Percentiles rank a stretch among this genome's conserved stretches.
Evolutionary conservation across 2,797 vertebrate species (phyloP).

Genomic region (Phalloptychus januarius): DNA sequence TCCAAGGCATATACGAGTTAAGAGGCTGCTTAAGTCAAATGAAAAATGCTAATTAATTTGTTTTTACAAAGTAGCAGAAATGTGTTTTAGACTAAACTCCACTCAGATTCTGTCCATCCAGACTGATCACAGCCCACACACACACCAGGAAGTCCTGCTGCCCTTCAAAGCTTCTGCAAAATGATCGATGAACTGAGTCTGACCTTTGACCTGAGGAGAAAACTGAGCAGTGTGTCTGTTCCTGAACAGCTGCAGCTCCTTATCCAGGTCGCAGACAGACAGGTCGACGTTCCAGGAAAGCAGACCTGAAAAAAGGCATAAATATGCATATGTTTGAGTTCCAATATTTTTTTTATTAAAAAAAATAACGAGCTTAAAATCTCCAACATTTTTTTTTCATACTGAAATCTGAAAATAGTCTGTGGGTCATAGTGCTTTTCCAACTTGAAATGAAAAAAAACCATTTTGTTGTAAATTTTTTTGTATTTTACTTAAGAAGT

Average conservation of each 20-base stretch:
- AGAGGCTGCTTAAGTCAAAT: too few species aligned
- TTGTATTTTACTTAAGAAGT: too few species aligned
- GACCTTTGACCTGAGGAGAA: conserved; percentile 95
- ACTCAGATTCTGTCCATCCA: not conserved
- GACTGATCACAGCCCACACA: not conserved
- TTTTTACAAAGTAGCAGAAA: not conserved
- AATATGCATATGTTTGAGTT: too few species aligned
- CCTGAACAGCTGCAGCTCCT: conserved; percentile 90
- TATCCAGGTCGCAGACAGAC: conserved; percentile 86
- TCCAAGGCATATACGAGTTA: too few species aligned
- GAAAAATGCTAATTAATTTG: too few species aligned
- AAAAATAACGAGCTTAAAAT: too few species aligned
- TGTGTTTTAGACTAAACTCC: not conserved
- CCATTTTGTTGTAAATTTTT: too few species aligned
- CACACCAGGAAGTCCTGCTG: not conserved
- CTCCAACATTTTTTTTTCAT: too few species aligned
- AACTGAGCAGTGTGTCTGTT: conserved; percentile 92
- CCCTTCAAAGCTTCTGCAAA: not conserved
- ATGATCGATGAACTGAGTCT: conserved; percentile 54
- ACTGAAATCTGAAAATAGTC: too few species aligned
- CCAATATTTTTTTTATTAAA: too few species aligned
- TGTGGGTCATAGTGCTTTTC: too few species aligned
- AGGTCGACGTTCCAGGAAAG: conserved; percentile 88
- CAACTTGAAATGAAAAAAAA: too few species aligned
- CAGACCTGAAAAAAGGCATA: conserved; percentile 82